Evolutionary conservation across 2,888 invertebrate genomes (phyloP).

Genomic region (Netelia virgata): DNA sequence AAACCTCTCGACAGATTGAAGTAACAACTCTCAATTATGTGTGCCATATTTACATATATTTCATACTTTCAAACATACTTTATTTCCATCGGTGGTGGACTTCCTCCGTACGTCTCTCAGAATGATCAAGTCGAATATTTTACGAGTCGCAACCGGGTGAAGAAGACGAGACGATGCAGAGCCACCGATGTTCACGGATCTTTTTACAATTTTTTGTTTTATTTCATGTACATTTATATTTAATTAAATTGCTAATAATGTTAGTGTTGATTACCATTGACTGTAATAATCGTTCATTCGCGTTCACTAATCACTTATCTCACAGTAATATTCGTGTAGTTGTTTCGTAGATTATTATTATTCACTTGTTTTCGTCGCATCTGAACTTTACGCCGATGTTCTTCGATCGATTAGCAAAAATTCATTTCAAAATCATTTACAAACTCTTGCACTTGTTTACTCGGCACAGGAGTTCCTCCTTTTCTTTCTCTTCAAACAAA

Average conservation of each 20-base stretch:
- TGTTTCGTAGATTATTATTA: conserved; percentile 45
- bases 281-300: conserved; percentile 75
- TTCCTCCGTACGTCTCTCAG: background rate
- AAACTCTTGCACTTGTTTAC: conserved; percentile 48
- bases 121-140: background rate
- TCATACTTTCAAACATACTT: background rate
- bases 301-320: conserved; percentile 71
- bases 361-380: conserved; percentile 50
- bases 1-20: no score
- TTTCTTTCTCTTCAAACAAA: background rate
- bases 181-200: conserved; percentile 37
- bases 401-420: conserved; percentile 77
- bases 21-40: no score
- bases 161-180: background rate
- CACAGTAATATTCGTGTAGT: conserved; percentile 71
- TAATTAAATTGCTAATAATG: conserved; percentile 62
- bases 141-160: background rate
- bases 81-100: background rate
- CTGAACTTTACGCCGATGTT: conserved; percentile 66
- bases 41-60: background rate
- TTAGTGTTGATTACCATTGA: conserved; percentile 70
- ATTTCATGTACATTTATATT: conserved; percentile 68
- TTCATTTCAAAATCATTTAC: conserved; percentile 76
- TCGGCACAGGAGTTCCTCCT: conserved; percentile 18
- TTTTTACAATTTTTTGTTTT: conserved; percentile 72